A percentile compares a stretch with the other conserved stretches of the same genome.
These are phyloP conservation scores for Oreochromis aureus DNA, from an alignment of 2,113 vertebrate genomes.

Conservation along the genomic window DNA sequence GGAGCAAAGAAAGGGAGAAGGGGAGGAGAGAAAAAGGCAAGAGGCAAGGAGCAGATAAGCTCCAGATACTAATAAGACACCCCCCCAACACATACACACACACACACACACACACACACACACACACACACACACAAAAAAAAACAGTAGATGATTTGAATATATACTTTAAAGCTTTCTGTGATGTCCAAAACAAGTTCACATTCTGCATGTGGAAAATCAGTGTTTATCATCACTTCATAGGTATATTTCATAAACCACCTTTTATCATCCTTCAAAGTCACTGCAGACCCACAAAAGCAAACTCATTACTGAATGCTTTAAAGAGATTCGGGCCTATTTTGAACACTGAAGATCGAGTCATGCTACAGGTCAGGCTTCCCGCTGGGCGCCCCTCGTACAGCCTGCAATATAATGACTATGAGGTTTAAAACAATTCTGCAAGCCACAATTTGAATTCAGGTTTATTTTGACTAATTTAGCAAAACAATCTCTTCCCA, in stretches of 20 bases:
- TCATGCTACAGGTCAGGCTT: not conserved
- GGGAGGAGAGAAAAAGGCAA: not conserved
- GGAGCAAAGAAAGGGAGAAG: not conserved
- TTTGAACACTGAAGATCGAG: not conserved
- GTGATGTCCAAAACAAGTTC: not conserved
- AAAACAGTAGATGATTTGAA: not conserved
- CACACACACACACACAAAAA: not conserved
- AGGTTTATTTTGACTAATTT: not conserved
- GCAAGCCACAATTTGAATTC: not conserved
- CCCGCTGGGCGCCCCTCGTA: not conserved
- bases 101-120: not conserved
- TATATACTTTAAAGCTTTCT: not conserved
- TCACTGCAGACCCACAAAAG: not conserved
- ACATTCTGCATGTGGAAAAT: not conserved
- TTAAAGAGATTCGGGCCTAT: not conserved
- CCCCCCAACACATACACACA: not conserved
- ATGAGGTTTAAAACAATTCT: not conserved
- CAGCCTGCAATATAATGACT: not conserved
- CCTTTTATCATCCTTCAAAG: not conserved
- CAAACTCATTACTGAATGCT: not conserved
- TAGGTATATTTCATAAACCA: not conserved
- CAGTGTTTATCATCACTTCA: not conserved
- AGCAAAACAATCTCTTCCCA: not conserved
- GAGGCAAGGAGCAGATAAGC: not conserved
- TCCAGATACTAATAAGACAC: not conserved